These are phyloP conservation scores for Lepus timidus DNA, from an alignment of 2,113 vertebrate genomes.

Conservation along the genomic window DNA sequence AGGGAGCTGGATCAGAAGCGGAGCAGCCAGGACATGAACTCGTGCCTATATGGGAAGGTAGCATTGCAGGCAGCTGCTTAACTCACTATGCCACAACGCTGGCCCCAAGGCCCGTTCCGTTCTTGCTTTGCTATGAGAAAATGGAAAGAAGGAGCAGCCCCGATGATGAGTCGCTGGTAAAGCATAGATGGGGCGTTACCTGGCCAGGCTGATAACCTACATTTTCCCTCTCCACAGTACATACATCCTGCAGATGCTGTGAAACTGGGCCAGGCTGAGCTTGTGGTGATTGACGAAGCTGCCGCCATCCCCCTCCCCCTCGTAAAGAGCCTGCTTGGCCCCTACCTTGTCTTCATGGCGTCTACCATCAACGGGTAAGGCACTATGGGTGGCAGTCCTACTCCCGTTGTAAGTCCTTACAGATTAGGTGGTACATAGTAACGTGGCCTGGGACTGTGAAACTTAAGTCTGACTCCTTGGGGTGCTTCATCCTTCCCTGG, in stretches of 20 bases:
- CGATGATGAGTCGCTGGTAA: not conserved
- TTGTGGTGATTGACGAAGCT: constrained; percentile 98
- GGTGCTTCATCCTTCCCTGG: not conserved
- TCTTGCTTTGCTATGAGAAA: not conserved
- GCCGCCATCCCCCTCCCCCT: constrained; percentile 97
- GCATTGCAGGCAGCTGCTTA: too few species aligned
- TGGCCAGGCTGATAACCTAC: not conserved
- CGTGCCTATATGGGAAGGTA: too few species aligned
- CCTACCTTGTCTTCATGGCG: constrained; percentile 98
- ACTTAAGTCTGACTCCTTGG: not conserved
- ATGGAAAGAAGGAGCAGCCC: not conserved
- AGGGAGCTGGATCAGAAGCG: too few species aligned
- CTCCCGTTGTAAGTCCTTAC: not conserved
- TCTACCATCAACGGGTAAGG: constrained; percentile 98
- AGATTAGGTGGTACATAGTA: not conserved
- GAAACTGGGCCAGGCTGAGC: constrained; percentile 97
- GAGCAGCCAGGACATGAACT: too few species aligned
- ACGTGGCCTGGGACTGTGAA: not conserved
- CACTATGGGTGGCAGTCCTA: accelerated
- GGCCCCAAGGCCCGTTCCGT: not conserved
- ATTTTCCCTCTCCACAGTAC: constrained; percentile 88
- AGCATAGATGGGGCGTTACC: not conserved
- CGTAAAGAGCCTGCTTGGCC: constrained; percentile 96
- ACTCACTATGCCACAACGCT: not conserved
- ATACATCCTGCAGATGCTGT: constrained; percentile 97